Percentiles rank a stretch among this genome's conserved stretches.
Conservation (phyloP, 2,113 vertebrate species). For the Trochalopteron elliotii region DNA sequence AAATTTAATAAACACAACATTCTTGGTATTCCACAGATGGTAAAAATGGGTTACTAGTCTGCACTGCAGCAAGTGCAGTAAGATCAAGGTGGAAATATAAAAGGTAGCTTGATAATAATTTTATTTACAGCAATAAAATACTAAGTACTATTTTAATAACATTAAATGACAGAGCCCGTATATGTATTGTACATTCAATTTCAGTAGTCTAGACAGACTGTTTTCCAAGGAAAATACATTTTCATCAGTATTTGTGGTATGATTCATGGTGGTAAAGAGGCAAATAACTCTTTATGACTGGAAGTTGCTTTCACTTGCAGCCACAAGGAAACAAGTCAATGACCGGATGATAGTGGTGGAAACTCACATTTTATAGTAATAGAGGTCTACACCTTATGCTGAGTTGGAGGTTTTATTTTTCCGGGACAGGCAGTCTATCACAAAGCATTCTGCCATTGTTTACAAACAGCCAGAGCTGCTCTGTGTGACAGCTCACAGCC, state of each 20-base stretch:
- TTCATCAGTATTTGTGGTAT: conserved; percentile 66
- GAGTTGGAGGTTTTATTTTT: conserved; percentile 61
- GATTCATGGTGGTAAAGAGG: conserved; percentile 62
- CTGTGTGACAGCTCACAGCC: neutral
- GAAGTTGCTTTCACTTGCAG: conserved; percentile 62
- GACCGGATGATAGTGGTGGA: conserved; percentile 51
- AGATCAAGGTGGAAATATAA: neutral
- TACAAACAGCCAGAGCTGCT: neutral
- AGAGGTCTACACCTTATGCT: conserved; percentile 47
- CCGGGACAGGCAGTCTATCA: neutral
- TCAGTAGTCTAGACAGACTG: conserved; percentile 61
- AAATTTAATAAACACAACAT: neutral
- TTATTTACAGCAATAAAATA: conserved; percentile 52
- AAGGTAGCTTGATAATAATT: neutral
- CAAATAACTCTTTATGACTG: conserved; percentile 66
- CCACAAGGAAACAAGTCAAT: conserved; percentile 52
- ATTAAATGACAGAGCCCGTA: conserved; percentile 2
- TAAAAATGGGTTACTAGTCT: conserved; percentile 4
- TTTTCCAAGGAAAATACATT: conserved; percentile 65
- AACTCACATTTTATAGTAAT: conserved; percentile 29
- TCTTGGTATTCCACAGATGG: conserved; percentile 5
- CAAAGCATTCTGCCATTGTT: neutral
- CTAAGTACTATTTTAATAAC: conserved; percentile 46
- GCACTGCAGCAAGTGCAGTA: conserved; percentile 17
- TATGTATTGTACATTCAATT: conserved; percentile 37